phyloP scores from a whole-genome alignment of 92 coral and sea anemone genomes.

The Parazoanthus swiftii region DNA sequence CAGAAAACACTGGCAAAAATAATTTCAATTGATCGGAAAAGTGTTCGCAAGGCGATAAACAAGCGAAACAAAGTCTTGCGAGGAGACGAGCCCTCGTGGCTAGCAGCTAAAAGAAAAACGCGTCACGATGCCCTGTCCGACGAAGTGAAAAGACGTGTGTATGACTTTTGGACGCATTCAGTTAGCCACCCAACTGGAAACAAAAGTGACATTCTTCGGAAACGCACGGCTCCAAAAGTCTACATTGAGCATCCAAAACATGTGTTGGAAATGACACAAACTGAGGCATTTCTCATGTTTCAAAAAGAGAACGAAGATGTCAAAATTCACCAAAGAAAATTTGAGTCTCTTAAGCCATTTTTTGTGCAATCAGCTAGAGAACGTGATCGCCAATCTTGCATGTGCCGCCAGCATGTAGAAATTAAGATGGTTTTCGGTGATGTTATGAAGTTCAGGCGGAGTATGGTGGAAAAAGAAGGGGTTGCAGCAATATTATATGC shows the following conservation, averaged over 20 bases:
- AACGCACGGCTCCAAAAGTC: not conserved
- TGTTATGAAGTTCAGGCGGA: constrained; percentile 35
- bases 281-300: constrained; percentile 15
- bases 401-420: constrained; percentile 38
- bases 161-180: constrained; percentile 11
- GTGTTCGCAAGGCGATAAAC: not conserved
- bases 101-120: not conserved
- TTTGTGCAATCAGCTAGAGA: constrained; percentile 26
- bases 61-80: not conserved
- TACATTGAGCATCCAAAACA: constrained; percentile 19
- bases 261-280: constrained; percentile 18
- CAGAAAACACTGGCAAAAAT: not conserved
- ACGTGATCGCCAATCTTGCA: constrained; percentile 37
- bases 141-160: not conserved
- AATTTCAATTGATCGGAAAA: not conserved
- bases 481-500: not conserved
- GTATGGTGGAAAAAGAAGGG: constrained; percentile 36
- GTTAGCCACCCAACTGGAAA: constrained; percentile 28
- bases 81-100: not conserved
- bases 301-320: not conserved
- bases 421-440: constrained; percentile 29
- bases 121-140: not conserved
- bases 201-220: constrained; percentile 1
- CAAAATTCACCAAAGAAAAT: not conserved
- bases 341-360: constrained; percentile 16